Evolutionary conservation across 2,888 invertebrate species (phyloP).

Genomic region (Formica aserva): DNA sequence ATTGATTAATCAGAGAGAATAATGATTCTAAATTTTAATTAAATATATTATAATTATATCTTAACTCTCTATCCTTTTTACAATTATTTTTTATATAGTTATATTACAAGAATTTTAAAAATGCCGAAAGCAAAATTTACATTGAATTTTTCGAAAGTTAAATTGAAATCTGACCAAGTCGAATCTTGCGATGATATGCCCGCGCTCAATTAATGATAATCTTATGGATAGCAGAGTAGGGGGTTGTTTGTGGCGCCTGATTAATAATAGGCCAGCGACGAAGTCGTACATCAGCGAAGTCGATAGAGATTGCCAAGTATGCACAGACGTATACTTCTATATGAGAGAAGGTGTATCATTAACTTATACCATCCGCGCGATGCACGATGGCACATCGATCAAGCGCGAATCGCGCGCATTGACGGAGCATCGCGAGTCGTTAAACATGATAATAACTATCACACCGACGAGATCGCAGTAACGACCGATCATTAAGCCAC

Average conservation of each 20-base stretch:
- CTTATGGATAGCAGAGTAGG: neutral
- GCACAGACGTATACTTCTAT: conserved; percentile 33
- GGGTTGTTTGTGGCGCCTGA: conserved; percentile 38
- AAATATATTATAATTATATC: neutral
- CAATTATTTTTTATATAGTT: neutral
- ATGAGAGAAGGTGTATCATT: conserved; percentile 42
- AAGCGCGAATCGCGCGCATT: conserved; percentile 23
- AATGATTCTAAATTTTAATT: neutral
- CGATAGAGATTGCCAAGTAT: conserved; percentile 44
- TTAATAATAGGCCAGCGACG: conserved; percentile 26
- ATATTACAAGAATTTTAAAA: neutral
- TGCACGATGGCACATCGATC: conserved; percentile 40
- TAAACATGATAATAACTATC: conserved; percentile 58
- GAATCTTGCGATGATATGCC: neutral
- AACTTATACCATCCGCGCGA: conserved; percentile 34
- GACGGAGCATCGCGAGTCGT: conserved; percentile 27
- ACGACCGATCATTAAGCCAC: conserved; percentile 57
- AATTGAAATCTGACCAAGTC: neutral
- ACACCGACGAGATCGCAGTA: conserved; percentile 47
- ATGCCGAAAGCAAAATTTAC: neutral
- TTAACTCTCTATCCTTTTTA: neutral
- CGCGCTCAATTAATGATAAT: conserved; percentile 16
- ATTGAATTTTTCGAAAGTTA: neutral
- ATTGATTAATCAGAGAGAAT: neutral
- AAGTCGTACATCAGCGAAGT: conserved; percentile 13